phyloP scores from a whole-genome alignment of 2,888 invertebrate genomes.

The Euzetes globulus region DNA sequence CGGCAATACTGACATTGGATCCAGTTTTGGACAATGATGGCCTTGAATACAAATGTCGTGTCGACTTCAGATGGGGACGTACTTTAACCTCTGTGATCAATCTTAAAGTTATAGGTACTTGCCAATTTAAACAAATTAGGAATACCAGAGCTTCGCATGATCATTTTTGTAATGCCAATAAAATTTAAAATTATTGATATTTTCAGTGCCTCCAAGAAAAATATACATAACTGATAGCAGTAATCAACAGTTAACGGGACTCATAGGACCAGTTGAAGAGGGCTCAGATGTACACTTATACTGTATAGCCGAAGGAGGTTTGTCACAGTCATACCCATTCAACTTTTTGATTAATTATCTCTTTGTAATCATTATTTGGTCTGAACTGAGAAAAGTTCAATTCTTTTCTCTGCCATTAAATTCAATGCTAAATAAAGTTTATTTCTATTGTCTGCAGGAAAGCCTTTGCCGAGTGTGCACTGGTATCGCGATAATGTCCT shows the following conservation, averaged over 20 bases:
- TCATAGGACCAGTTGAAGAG: slow-evolving; percentile 39
- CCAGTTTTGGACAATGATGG: slow-evolving; percentile 38
- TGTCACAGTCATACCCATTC: not conserved
- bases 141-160: too few relatives aligned
- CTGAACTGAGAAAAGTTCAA: not conserved
- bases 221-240: slow-evolving; percentile 33
- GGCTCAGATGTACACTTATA: slow-evolving; percentile 36
- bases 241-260: slow-evolving; percentile 35
- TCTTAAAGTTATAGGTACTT: slow-evolving; percentile 40
- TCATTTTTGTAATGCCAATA: too few relatives aligned
- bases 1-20: slow-evolving; percentile 36
- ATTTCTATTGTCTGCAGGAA: not conserved
- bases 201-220: slow-evolving; percentile 36
- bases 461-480: not conserved
- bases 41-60: slow-evolving; percentile 39
- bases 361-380: not conserved
- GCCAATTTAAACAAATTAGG: too few relatives aligned
- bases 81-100: slow-evolving; percentile 37
- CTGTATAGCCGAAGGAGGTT: slow-evolving; percentile 39
- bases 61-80: slow-evolving; percentile 39
- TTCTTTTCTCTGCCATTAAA: not conserved
- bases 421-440: too few relatives aligned
- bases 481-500: slow-evolving; percentile 11
- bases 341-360: not conserved
- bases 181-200: too few relatives aligned